Evolutionary conservation across 2,888 invertebrate species (phyloP), one percentile per base, ranked within the genome.

Genomic region (Uloborus plumipes): DNA sequence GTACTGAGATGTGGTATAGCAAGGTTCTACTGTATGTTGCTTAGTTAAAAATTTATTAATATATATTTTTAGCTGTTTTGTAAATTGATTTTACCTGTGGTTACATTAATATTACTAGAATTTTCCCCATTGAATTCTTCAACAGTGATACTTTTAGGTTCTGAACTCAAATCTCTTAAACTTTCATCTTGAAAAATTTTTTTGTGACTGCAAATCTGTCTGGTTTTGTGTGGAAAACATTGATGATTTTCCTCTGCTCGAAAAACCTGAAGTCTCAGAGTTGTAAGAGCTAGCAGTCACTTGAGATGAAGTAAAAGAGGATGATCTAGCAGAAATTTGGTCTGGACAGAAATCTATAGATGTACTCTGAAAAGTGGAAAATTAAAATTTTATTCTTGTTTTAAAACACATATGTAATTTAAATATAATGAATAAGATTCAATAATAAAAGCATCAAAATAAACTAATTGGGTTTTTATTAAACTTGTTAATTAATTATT

Each of bases 241-340:
- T 2, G 18, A 18, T 18, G 0, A 9, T 11, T 47, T 47, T 47
- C 20, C 47, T 47, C 20, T 16, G 6, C 49, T n/a, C 0, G 9
- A 2, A 7, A 47, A 14, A 64, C 47, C 20, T 64, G 64, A 64
- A 16, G 18, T 64, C 20, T 47, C 64, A 14, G 47, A 39, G n/a
- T 1, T n/a, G 39, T 39, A 39, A 64, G 47, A 47, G 11, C 18
- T 18, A 4, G 14, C 31, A 62, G 1, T 47, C 7, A 47, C n/a
- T 49, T 13, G 18, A n/a, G 74, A 39, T 69, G 74, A 70, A 58
- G 58, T 53, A 49, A 74, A 70, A 20, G 80, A 81, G 50, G 80
- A 70, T 64, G 80, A 81, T n/a, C 74, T 74, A 50, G 80, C 80
- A 50, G 80, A 81, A 50, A 81, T 81, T 50, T 81, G 73, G 14